Evolutionary conservation across 2,888 invertebrate species (phyloP), one percentile per base, ranked within the genome.

Genomic region (Tridacna gigas): DNA sequence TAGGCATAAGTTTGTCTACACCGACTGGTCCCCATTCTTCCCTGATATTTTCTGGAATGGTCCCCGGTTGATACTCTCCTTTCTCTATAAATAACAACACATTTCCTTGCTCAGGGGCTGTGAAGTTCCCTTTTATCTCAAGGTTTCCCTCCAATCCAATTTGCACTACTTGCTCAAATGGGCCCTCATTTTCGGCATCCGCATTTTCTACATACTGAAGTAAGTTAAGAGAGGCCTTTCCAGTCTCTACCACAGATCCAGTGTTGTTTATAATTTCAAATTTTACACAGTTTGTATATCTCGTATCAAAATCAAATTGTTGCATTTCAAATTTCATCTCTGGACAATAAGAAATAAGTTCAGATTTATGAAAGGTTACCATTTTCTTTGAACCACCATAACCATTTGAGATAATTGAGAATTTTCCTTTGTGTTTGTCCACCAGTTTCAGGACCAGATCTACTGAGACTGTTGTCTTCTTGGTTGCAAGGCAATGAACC

Each of bases 11-110:
- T 75, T 79, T 63, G 26, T 86, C 81, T 13, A 86, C 69, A 25
- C 73, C 51, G 13, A 86, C 71, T 12, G 86, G 83, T 37, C 86
- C 86, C 86, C 83, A 86, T 15, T 81, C 67, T 12, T 75, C 66
- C 47, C 79, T 78, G 4, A 86, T 69, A 66, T 81, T 77, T 47
- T 86, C 86, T 45, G 83, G 86, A 28, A 86, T 75, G n/a, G 79
- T 75, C 13, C 79, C 81, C 9, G 22, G 63, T 73, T 81, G 67
- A 26, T 83, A 86, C 26, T 74, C 76, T 3, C 83, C 86, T 12
- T 63, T 28, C 20, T 83, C 81, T 47, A 86, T 60, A 61, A 79
- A 79, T 20, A 86, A 37, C 13, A 74, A 26, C 11, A 67, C 76
- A 18, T 18, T 37, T 18, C 80, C 83, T 69, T 22, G 69, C 13